Base-by-base conservation (phyloP, 2,113 vertebrate genomes). In the Sitta europaea region DNA sequence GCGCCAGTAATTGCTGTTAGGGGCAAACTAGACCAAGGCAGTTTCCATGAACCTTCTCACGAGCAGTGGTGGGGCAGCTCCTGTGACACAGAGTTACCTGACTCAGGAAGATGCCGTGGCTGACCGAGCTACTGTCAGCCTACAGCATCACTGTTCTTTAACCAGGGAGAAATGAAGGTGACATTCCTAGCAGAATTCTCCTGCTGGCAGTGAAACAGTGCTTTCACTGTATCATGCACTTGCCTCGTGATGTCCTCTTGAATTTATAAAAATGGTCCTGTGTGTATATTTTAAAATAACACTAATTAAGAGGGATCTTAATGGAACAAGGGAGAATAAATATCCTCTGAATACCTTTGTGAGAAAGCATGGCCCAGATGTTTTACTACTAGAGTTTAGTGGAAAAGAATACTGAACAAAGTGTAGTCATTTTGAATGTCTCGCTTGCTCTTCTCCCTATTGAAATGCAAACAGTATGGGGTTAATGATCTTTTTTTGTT, bases 231-330 rank as follows among this genome's bases (percentile, higher is more conserved):
- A 40, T 72, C 74, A 5, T 36, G 27, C 57, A 6, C 27, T 54
- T 82, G 66, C 57, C 78, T 90, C 11, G 7, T 63, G 76, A 76
- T 80, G 65, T 78, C 36, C 21, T 86, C 43, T 77, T 66, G 45
- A 51, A 54, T 65, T 80, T 82, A 31, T 54, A 74, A 68, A 86
- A 95, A 72, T 51, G 59, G 40, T 74, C 88, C 62, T 88, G 10
- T 51, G 68, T 80, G 68, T 88, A 25, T 86, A 77, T 91, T 93
- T 86, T 84, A 89, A 89, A 83, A 66, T 84, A 93, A 68, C 21
- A n/a, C 45, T 67, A 47, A 47, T 85, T 84, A 93, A 85, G 71
- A 45, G 40, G 6, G 38, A 54, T 90, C 40, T 42, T 85, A 88
- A 92, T 85, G 76, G 61, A 86, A 78, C 24, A 53, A 51, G 58